These are phyloP conservation scores for Strix uralensis DNA, from an alignment of 2,113 vertebrate genomes.

Conservation along the genomic window DNA sequence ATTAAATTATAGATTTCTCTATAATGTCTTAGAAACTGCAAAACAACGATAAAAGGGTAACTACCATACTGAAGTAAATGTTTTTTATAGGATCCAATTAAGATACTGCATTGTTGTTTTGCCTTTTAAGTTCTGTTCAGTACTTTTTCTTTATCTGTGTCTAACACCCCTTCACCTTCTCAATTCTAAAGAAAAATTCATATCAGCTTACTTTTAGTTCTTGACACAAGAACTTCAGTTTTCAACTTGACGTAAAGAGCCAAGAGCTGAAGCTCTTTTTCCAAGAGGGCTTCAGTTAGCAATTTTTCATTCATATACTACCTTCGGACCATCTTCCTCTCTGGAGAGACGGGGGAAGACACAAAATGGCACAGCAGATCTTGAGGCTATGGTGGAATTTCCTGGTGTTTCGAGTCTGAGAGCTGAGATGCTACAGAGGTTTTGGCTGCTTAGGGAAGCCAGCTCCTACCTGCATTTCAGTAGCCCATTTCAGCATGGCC, in stretches of 20 bases:
- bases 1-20: not conserved
- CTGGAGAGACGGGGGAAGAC: not conserved
- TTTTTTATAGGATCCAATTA: conserved; percentile 39
- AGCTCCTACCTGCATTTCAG: not conserved
- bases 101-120: not conserved
- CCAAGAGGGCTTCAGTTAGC: not conserved
- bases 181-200: not conserved
- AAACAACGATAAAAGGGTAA: conserved; percentile 13
- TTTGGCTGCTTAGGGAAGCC: not conserved
- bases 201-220: not conserved
- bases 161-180: not conserved
- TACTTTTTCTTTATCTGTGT: not conserved
- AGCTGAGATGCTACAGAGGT: not conserved
- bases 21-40: not conserved
- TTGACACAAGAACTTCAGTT: not conserved
- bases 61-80: not conserved
- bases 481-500: accelerated
- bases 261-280: not conserved
- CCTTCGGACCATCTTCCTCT: not conserved
- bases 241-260: not conserved
- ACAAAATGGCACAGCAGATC: not conserved
- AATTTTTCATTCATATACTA: not conserved
- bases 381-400: accelerated
- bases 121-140: not conserved
- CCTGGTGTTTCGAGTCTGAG: not conserved